These are phyloP conservation scores for Semnornis frantzii DNA, from an alignment of 2,113 vertebrate genomes.

Conservation along the genomic window DNA sequence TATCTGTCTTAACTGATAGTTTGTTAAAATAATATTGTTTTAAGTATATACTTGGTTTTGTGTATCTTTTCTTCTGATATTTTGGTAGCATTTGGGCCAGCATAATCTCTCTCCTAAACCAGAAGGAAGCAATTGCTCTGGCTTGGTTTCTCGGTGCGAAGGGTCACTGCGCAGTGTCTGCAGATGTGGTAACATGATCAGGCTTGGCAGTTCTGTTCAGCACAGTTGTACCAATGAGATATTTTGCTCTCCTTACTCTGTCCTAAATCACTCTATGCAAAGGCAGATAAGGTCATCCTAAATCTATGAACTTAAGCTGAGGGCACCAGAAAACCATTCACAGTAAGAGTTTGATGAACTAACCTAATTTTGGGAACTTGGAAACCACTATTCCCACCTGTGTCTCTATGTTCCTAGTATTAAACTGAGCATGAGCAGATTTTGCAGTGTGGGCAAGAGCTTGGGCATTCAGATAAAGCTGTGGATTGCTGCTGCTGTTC, in stretches of 20 bases:
- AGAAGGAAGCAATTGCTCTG: conserved; percentile 25
- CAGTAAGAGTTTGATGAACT: not conserved
- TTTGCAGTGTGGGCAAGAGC: not conserved
- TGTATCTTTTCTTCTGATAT: not conserved
- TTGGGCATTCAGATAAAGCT: not conserved
- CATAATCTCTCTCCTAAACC: not conserved
- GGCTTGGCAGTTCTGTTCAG: conserved; percentile 37
- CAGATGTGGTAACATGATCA: conserved; percentile 58
- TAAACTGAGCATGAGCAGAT: not conserved
- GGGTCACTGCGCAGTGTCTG: conserved; percentile 9
- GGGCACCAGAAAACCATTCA: not conserved
- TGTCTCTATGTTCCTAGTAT: rapidly evolving
- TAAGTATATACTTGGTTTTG: not conserved
- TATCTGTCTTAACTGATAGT: not conserved
- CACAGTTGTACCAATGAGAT: not conserved
- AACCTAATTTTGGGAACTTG: rapidly evolving
- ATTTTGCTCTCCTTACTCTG: not conserved
- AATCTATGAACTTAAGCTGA: not conserved
- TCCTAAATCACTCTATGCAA: not conserved
- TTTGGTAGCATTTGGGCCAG: not conserved
- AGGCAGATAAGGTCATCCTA: conserved; percentile 31
- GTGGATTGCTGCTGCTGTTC: not conserved
- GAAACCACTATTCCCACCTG: not conserved
- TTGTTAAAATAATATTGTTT: not conserved
- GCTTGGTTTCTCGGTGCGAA: not conserved